These are phyloP conservation scores for Disparrhopalites patrizii DNA, from an alignment of 2,888 invertebrate species.

Conservation along the genomic window DNA sequence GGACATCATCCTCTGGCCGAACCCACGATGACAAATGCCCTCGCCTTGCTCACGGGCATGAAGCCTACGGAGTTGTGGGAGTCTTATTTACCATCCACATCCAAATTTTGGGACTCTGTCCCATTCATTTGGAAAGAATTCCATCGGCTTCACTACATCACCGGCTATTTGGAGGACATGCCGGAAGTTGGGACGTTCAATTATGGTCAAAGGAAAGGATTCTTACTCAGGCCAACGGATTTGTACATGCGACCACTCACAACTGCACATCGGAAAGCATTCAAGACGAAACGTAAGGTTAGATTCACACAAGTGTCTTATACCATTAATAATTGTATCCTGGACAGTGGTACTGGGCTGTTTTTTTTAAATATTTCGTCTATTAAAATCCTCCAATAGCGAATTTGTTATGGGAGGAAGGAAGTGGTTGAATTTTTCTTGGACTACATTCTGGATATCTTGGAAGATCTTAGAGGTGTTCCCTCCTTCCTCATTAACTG, in stretches of 20 bases:
- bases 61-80: not conserved
- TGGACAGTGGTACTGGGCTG: too few relatives aligned
- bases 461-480: slow-evolving; percentile 17
- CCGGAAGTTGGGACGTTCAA: slow-evolving; percentile 20
- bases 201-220: slow-evolving; percentile 30
- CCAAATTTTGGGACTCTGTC: slow-evolving; percentile 28
- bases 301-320: not conserved
- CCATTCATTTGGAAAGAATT: slow-evolving; percentile 35
- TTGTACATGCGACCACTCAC: slow-evolving; percentile 32
- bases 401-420: slow-evolving; percentile 30
- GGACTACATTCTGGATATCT: slow-evolving; percentile 26
- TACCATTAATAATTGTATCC: too few relatives aligned
- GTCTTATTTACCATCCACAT: not conserved
- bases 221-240: slow-evolving; percentile 32
- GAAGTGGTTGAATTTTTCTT: slow-evolving; percentile 24
- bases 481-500: slow-evolving; percentile 33
- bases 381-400: not conserved
- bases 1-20: slow-evolving; percentile 34
- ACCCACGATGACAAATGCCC: slow-evolving; percentile 25
- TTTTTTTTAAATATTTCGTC: too few relatives aligned
- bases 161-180: slow-evolving; percentile 34
- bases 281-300: too few relatives aligned
- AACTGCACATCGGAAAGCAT: too few relatives aligned
- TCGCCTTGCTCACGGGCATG: slow-evolving; percentile 29
- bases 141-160: slow-evolving; percentile 28